These are phyloP conservation scores for Folsomia manolachei DNA, from an alignment of 2,888 invertebrate genomes.

Conservation along the genomic window DNA sequence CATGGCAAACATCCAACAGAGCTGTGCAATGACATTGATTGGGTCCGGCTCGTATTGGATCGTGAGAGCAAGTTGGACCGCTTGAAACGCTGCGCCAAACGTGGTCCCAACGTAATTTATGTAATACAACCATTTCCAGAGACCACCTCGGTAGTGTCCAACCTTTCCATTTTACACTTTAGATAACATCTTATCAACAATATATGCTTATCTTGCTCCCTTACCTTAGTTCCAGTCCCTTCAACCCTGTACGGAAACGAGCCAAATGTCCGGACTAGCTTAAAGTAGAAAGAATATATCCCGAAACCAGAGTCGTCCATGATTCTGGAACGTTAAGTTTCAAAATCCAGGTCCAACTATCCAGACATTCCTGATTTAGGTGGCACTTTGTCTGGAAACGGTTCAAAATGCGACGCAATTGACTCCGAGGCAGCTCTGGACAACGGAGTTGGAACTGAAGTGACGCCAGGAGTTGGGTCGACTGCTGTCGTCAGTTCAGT, in stretches of 20 bases:
- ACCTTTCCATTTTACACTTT: background rate
- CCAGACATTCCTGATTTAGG: too few relatives aligned
- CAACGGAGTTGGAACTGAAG: too few relatives aligned
- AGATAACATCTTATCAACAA: background rate
- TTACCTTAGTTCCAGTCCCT: conserved; percentile 40
- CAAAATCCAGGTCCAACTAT: too few relatives aligned
- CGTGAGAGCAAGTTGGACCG: conserved; percentile 45
- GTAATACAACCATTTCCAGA: conserved; percentile 49
- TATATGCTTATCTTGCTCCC: too few relatives aligned
- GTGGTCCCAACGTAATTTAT: conserved; percentile 45
- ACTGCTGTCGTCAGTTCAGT: too few relatives aligned
- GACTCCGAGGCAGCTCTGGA: too few relatives aligned
- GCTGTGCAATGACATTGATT: conserved; percentile 46
- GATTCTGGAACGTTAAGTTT: background rate
- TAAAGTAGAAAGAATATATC: conserved; percentile 45
- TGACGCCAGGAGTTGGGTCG: too few relatives aligned
- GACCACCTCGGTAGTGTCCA: conserved; percentile 27
- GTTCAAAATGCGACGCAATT: too few relatives aligned
- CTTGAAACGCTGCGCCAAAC: conserved; percentile 44
- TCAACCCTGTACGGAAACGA: conserved; percentile 46
- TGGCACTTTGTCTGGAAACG: too few relatives aligned
- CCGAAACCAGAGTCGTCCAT: conserved; percentile 50
- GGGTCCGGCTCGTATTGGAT: conserved; percentile 47
- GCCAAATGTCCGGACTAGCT: conserved; percentile 42
- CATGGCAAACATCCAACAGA: conserved; percentile 50